Evolutionary conservation across 2,113 vertebrate species (phyloP).

Genomic region (Epinephelus cyanopodus): DNA sequence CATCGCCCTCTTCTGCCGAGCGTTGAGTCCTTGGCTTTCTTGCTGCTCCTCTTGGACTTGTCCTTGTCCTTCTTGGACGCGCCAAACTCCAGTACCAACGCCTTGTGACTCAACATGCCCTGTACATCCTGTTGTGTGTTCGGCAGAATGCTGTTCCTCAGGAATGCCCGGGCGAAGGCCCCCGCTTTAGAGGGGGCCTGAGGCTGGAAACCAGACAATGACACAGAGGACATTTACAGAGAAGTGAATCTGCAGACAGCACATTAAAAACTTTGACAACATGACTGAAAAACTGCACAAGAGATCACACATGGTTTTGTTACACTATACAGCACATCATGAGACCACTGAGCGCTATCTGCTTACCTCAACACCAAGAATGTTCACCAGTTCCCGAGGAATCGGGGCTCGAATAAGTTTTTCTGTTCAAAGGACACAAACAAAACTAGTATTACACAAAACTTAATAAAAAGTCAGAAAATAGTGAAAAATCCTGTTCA

Average conservation of each 20-base stretch:
- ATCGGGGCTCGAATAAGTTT: conserved; percentile 37
- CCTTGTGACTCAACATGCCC: conserved; percentile 84
- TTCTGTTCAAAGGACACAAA: conserved; percentile 44
- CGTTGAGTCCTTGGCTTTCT: conserved; percentile 68
- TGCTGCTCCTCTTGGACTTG: conserved; percentile 70
- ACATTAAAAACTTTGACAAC: not conserved
- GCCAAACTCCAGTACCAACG: conserved; percentile 86
- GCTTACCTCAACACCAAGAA: conserved; percentile 75
- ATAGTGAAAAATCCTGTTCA: no score
- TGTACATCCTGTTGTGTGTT: conserved; percentile 51
- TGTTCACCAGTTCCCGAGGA: conserved; percentile 55
- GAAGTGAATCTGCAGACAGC: not conserved
- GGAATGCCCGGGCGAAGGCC: conserved; percentile 87
- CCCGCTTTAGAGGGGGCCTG: conserved; percentile 69
- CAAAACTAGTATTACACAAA: not conserved
- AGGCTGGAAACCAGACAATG: conserved; percentile 60
- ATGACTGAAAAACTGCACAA: no score
- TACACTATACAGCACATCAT: fast-evolving
- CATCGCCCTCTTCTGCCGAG: conserved; percentile 65
- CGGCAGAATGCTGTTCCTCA: conserved; percentile 83
- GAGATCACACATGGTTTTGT: not conserved
- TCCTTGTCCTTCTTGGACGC: conserved; percentile 71
- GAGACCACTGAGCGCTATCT: not conserved
- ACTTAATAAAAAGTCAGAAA: not conserved
- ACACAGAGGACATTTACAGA: not conserved